Base-by-base conservation (phyloP, 2,113 vertebrate genomes). In the Pteropus alecto region DNA sequence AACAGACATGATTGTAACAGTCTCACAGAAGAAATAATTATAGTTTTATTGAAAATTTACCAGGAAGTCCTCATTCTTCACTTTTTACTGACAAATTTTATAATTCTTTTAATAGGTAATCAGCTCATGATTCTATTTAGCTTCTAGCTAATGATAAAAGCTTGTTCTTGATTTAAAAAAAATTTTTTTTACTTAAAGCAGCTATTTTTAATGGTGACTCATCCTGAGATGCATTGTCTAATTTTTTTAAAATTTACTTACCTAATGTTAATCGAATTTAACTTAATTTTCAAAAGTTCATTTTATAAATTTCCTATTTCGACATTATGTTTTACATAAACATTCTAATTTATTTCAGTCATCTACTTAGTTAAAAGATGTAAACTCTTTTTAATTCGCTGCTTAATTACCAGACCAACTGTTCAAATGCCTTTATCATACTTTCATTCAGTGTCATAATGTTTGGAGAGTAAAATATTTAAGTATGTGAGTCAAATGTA, bases 201-300 rank as follows among this genome's bases (percentile, higher is more conserved):
- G 35, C 11, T 87, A 94, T 94, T 95, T 83, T 83, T 43, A 83
- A 82, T 46, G 6, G 6, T 86, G 35, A 96, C 35, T 85, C 70
- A 83, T 93, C 33, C 67, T 22, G n/a, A 94, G 38, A 83, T 60
- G 48, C 38, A 54, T 1, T 89, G 58, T 48, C 63, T 70, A 86
- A 46, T 95, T 68, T 86, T 87, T 73, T 54, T 41, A 15, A 70
- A 82, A 96, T 84, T 90, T 90, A 88, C 71, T 95, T 83, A n/a
- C 58, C 92, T 63, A 95, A 89, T 70, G 76, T 68, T 76, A 77
- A 87, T 67, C 6, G 35, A 94, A 92, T 88, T 28, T 15, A 84
- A 97, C 93, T 90, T 93, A 85, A 92, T 71, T 93, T 97, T 79
- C 56, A 30, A 76, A 73, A 95, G 73, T 93, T 92, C 24, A 79